Evolutionary conservation across 2,888 invertebrate species (phyloP), one percentile per base, ranked within the genome.

Genomic region (Agonopterix alstromeriana): DNA sequence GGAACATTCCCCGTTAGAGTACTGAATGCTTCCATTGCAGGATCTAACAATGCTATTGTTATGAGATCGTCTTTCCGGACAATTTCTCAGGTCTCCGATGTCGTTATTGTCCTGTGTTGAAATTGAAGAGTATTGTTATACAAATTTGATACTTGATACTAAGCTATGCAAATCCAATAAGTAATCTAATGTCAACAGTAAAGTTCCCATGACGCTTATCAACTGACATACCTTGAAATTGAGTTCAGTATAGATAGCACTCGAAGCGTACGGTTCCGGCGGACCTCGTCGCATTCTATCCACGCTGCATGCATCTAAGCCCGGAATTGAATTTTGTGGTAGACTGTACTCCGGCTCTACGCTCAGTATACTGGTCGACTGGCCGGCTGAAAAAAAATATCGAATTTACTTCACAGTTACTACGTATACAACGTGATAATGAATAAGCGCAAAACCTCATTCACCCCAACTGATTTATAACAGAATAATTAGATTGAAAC

Each of bases 231-330:
- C 87, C 87, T 88, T 87, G 77, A 85, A 88, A 73, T 87, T 88
- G 75, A 88, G 87, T 77, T 88, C 87, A 59, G 87, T 87, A 82
- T 87, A 88, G 79, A 88, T 87, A 68, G 88, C 88, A 63, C 75
- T 88, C 49, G 88, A 87, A 36, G 87, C 88, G 66, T 88, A 88
- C 47, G 88, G 86, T 66, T 88, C 88, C 53, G 86, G 87, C 56
- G 87, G 87, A 52, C 76, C 77, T 49, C 87, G 77, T 46, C 84
- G 73, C 56, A 87, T 69, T 69, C 87, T 72, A 57, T 88, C 87
- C 42, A 82, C 84, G 60, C 87, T 88, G 47, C 81, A 77, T 11
- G 69, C 73, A 55, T 87, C 87, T 69, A 88, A 71, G 53, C 85
- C 83, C 60, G 85, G 87, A 58, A 88, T 81, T 17, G 87, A 88